Conservation (phyloP, 2,797 vertebrate species). For the Garrulus glandarius region DNA sequence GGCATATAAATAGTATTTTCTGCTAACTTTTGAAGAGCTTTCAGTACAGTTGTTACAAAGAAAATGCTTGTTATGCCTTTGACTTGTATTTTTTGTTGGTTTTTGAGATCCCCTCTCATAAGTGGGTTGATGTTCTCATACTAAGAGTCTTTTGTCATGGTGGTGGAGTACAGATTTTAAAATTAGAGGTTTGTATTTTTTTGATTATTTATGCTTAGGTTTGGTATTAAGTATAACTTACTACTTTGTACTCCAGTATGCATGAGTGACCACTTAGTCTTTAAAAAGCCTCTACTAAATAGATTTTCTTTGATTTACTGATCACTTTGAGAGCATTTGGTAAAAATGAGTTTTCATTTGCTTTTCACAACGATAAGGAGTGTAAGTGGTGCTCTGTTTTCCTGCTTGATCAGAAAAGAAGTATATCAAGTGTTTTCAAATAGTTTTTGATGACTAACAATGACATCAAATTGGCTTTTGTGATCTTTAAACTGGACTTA, state of each 20-base stretch:
- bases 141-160: neutral
- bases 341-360: neutral
- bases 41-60: neutral
- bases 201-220: neutral
- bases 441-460: neutral
- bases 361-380: neutral
- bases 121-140: neutral
- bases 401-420: neutral
- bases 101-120: neutral
- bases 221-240: neutral
- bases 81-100: neutral
- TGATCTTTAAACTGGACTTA: neutral
- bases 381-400: neutral
- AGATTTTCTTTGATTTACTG: neutral
- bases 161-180: neutral
- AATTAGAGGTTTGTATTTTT: neutral
- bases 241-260: neutral
- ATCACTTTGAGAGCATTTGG: neutral
- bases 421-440: neutral
- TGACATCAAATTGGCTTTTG: neutral
- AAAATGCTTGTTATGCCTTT: neutral
- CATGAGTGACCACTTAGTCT: neutral
- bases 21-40: neutral
- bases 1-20: neutral
- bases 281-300: neutral